phyloP scores from a whole-genome alignment of 2,888 invertebrate genomes.

The Erannis defoliaria region DNA sequence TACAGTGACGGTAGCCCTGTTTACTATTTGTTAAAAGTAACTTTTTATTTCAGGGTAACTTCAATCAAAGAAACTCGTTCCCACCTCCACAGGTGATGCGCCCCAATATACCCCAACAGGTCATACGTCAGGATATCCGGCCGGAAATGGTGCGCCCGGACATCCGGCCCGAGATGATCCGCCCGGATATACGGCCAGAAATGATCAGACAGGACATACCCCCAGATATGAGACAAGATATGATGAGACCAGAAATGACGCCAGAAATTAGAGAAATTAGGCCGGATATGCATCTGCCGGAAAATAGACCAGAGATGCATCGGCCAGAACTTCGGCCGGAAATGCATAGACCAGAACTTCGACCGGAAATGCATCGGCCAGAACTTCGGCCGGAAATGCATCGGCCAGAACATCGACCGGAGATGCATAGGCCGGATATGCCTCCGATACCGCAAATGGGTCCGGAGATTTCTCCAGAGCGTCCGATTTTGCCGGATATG shows the following conservation, averaged over 20 bases:
- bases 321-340: slow-evolving; percentile 37
- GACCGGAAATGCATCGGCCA: slow-evolving; percentile 39
- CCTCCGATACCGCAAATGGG: slow-evolving; percentile 45
- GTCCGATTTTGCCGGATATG: slow-evolving; percentile 54
- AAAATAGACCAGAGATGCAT: slow-evolving; percentile 40
- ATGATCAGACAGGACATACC: slow-evolving; percentile 43
- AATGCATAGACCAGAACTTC: slow-evolving; percentile 38
- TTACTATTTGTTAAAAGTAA: too few species aligned
- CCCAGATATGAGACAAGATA: slow-evolving; percentile 45
- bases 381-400: slow-evolving; percentile 38
- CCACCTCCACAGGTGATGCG: slow-evolving; percentile 56
- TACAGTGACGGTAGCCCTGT: too few species aligned
- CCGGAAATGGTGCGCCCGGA: slow-evolving; percentile 42
- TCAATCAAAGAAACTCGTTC: slow-evolving; percentile 65
- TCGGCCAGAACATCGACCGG: slow-evolving; percentile 37
- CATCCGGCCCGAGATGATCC: slow-evolving; percentile 34
- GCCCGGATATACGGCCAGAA: slow-evolving; percentile 41
- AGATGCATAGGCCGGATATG: slow-evolving; percentile 43
- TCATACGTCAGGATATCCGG: slow-evolving; percentile 36
- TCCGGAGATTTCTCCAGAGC: slow-evolving; percentile 60
- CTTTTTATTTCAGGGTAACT: slow-evolving; percentile 64
- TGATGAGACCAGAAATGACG: slow-evolving; percentile 32
- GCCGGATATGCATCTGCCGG: slow-evolving; percentile 36
- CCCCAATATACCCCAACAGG: slow-evolving; percentile 49
- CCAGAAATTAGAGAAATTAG: slow-evolving; percentile 27